Evolutionary conservation across 2,888 invertebrate species (phyloP), one percentile per base, ranked within the genome.

Genomic region (Drosophila trichaetosa): DNA sequence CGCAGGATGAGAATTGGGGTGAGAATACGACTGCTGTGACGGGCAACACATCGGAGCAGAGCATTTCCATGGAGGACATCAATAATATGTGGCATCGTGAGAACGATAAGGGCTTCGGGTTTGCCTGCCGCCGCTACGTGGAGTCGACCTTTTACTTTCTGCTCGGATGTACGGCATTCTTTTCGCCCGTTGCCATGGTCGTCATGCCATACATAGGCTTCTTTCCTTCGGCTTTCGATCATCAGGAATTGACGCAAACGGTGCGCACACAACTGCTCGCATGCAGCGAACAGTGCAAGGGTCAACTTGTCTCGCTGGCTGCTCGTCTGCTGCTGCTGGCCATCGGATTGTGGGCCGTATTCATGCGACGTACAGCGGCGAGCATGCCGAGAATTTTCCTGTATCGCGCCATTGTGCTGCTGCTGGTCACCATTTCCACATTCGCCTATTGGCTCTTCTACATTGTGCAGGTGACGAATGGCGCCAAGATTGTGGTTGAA

Each of bases 381-480:
- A 97, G 97, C 21, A 95, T 99, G 94, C 99, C 99, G 2, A 94
- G 99, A 73, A 97, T 99, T 92, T 98, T 97, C 93, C 94, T 99
- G 56, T 98, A 98, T 91, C 95, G 98, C 85, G 97, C 98, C 0
- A 96, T 97, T 82, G 96, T 98, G n/a, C 94, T 99, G 69, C 95
- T 97, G 7, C 95, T 99, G 63, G 95, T 98, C 42, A 95, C 98
- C 48, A 96, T 99, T 18, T 97, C 99, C 92, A 97, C 97, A 75
- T 98, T 99, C 93, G 97, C 99, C 6, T 99, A 98, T 94, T 99
- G 99, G 99, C 94, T 99, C 24, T 99, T 99, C 94, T 99, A 99
- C 93, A 96, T 98, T 87, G 98, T 99, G 59, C 97, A 99, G 93
- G 92, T 92, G 66, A 96, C 96, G 0, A 97, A 97, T 92, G 96